phyloP scores from a whole-genome alignment of 2,797 vertebrate genomes.

The Acrossocheilus wenchowensis region DNA sequence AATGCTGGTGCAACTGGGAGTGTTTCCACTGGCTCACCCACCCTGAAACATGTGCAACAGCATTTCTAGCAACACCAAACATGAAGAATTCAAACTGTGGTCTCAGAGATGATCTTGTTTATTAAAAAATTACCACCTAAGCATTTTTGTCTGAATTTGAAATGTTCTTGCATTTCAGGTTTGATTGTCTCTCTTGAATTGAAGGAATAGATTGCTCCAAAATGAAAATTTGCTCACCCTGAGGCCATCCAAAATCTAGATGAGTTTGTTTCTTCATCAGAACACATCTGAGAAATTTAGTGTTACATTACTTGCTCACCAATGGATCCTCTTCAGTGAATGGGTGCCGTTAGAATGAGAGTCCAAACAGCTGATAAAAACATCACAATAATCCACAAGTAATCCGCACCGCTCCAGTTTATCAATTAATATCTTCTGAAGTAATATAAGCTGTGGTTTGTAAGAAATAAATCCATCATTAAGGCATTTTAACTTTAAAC shows the following conservation, averaged over 20 bases:
- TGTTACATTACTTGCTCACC: not conserved
- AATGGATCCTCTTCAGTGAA: not conserved
- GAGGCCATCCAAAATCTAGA: not conserved
- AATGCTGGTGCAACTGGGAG: conserved; percentile 1
- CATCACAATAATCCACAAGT: not conserved
- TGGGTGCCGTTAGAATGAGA: not conserved
- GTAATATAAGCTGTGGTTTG: not conserved
- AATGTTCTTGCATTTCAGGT: not conserved
- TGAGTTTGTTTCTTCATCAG: not conserved
- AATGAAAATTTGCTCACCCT: not conserved
- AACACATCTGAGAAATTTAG: not conserved
- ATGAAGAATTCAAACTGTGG: not conserved
- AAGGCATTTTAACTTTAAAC: not conserved
- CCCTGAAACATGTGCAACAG: not conserved
- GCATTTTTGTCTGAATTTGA: not conserved
- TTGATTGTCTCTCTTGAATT: not conserved
- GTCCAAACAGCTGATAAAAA: not conserved
- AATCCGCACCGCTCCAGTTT: not conserved
- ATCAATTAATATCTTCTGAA: not conserved
- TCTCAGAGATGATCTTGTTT: not conserved
- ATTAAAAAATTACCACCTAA: not conserved
- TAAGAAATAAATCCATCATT: not conserved
- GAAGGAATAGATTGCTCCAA: not conserved
- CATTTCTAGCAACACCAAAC: not conserved
- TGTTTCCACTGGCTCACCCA: not conserved